Percentiles rank a stretch among this genome's conserved stretches.
Conservation (phyloP, 2,113 vertebrate species). For the Vulpes lagopus region DNA sequence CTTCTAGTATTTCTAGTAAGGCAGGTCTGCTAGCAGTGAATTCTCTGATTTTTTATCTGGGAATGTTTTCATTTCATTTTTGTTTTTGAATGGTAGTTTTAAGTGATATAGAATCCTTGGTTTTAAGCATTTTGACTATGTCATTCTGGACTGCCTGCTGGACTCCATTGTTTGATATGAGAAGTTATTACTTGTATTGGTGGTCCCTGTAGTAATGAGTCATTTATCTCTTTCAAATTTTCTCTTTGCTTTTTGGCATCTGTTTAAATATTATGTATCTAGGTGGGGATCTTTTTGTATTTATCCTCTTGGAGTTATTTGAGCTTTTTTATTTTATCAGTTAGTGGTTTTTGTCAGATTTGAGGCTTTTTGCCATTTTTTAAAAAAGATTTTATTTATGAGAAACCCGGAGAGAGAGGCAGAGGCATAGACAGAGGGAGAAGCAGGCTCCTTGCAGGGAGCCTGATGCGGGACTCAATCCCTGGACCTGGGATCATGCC, state of each 20-base stretch:
- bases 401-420: too few species aligned
- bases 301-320: not conserved
- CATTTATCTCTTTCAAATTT: not conserved
- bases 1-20: not conserved
- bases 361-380: not conserved
- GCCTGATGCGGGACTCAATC: too few species aligned
- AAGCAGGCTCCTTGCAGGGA: too few species aligned
- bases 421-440: too few species aligned
- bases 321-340: not conserved
- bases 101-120: not conserved
- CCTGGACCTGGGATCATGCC: too few species aligned
- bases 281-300: not conserved
- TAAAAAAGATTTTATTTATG: too few species aligned
- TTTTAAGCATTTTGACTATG: not conserved
- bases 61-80: not conserved
- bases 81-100: not conserved
- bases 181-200: not conserved
- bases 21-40: not conserved
- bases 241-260: not conserved
- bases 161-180: not conserved
- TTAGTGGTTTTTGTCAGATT: not conserved
- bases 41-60: not conserved
- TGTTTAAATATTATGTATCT: not conserved
- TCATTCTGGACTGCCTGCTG: not conserved
- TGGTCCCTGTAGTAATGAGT: not conserved